Evolutionary conservation across 2,113 vertebrate genomes (phyloP), one percentile per base, ranked within the genome.

Genomic region (Forbesichthys agassizii): DNA sequence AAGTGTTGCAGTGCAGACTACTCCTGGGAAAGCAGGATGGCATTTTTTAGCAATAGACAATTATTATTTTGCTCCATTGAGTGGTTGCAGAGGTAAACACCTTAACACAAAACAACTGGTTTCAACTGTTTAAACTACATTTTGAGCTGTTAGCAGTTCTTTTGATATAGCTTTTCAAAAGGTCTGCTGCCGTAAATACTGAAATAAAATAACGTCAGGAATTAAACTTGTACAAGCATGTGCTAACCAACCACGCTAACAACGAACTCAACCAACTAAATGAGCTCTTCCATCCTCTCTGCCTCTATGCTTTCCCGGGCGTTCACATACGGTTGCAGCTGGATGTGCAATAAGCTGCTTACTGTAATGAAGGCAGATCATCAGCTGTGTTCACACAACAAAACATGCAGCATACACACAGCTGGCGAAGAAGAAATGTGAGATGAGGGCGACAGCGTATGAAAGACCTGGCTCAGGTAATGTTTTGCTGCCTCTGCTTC

Each of bases 401-500:
- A 79, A 74, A 75, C 61, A 68, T 66, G 63, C 71, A 59, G 68
- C 58, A 51, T 82, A 77, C 62, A 73, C 79, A 77, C 64, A 85
- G 82, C 80, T 78, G 74, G 82, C 57, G 64, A 51, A 82, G 69
- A 83, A 80, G 74, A 68, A 77, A 47, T 68, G 71, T 2, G 64
- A 56, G 14, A 53, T 59, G 55, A 60, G 60, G 69, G 68, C 6
- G 53, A 67, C 33, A 18, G 58, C 61, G 71, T 82, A 71, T 84
- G 70, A 84, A 74, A 59, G 72, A 74, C 78, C 66, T 71, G 78
- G 76, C 74, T 74, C 71, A 58, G 53, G 47, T 67, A 36, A 70
- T 53, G 61, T 71, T 81, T 69, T 75, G 33, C 75, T 80, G 83
- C 77, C 84, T 80, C 73, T 78, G 81, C 74, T 78, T 64, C 71